These are phyloP conservation scores for Mesoclemmys tuberculata DNA, from an alignment of 2,113 vertebrate genomes.

Conservation along the genomic window DNA sequence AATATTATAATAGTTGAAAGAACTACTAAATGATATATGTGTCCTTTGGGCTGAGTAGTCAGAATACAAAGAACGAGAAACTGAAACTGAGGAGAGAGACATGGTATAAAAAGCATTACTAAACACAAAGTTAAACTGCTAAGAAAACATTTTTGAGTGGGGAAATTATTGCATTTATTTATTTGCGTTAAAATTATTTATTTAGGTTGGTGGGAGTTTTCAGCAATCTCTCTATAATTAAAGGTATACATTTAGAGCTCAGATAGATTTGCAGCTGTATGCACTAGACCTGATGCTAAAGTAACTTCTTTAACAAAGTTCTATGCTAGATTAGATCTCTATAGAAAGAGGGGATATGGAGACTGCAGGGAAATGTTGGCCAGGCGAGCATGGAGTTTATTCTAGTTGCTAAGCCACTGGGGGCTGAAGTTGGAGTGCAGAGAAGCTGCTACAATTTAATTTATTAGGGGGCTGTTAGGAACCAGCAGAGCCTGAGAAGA, in stretches of 20 bases:
- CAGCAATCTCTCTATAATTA: constrained; percentile 18
- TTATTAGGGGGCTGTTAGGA: neutral
- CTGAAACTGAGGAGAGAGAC: neutral
- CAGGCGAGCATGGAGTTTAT: neutral
- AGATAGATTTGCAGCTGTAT: neutral
- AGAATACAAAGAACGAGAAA: constrained; percentile 34
- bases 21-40: neutral
- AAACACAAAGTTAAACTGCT: neutral
- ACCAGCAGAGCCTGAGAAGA: neutral
- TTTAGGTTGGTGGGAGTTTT: neutral
- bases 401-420: neutral
- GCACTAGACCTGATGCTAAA: neutral
- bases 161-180: constrained; percentile 42
- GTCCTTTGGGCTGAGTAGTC: neutral
- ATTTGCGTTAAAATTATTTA: constrained; percentile 13
- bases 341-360: neutral
- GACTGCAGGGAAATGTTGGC: neutral
- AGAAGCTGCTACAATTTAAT: neutral
- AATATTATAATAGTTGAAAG: too few relatives aligned
- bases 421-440: neutral
- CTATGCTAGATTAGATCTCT: neutral
- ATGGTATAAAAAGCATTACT: constrained; percentile 26
- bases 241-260: neutral
- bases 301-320: neutral
- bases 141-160: constrained; percentile 16